Base-by-base conservation (phyloP, 2,113 vertebrate species). In the Plotosus lineatus region DNA sequence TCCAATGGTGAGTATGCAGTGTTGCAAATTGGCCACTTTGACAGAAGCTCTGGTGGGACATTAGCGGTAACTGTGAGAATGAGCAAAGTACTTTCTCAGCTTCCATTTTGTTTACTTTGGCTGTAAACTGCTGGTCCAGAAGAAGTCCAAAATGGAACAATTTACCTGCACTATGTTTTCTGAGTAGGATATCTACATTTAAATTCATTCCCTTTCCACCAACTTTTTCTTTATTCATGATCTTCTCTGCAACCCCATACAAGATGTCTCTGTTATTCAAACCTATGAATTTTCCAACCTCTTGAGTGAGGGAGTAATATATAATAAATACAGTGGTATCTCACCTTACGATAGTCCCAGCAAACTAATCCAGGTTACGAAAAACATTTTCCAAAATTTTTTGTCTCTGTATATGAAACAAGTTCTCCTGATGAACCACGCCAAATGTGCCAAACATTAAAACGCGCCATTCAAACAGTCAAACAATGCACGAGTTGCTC, bases 51-150 rank as follows among this genome's bases (percentile, higher is more conserved):
- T 80, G 76, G 31, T 33, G 46, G 78, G 79, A 84, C 68, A 88
- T 90, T 90, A 89, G 85, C 75, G 83, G 86, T 72, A 80, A 46
- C 50, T 23, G 40, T 88, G 89, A 76, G 63, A 92, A 90, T 50
- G 83, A 89, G 88, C 77, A 76, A 89, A 88, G 82, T 81, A n/a
- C 51, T 78, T 88, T 87, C 85, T 65, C 81, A 65, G 71, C 83
- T 86, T 89, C 78, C 83, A 85, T 79, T 40, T 1, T 92, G 88
- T 92, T 92, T 90, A 90, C 87, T 88, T 92, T 92, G 91, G 91
- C 89, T 56, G 0, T 66, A 55, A 8, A 26, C 56, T 4, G 61
- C 86, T 87, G 87, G 89, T 87, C 65, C 28, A 85, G 90, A 86
- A 79, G 80, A 78, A 81, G 81, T 77, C 82, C 78, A 46, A 82